Evolutionary conservation across 2,888 invertebrate genomes (phyloP).

Genomic region (Papilio demoleus): DNA sequence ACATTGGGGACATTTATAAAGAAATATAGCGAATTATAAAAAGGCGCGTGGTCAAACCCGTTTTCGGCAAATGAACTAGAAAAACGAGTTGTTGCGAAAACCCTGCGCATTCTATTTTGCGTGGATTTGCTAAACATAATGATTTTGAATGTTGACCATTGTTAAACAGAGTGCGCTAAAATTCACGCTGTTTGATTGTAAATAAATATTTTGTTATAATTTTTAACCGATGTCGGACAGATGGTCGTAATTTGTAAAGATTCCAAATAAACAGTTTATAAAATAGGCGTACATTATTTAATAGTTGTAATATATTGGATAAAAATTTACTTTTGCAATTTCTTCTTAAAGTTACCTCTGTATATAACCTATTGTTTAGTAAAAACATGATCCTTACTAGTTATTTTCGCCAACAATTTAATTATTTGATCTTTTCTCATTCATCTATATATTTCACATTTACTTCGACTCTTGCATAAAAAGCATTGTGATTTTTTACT

Average conservation of each 20-base stretch:
- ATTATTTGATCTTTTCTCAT: no score
- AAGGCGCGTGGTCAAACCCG: conserved; percentile 76
- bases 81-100: conserved; percentile 64
- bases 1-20: conserved; percentile 45
- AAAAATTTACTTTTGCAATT: no score
- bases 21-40: conserved; percentile 66
- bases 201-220: conserved; percentile 52
- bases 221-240: conserved; percentile 35
- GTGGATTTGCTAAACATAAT: conserved; percentile 72
- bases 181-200: conserved; percentile 63
- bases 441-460: no score
- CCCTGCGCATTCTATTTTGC: conserved; percentile 59
- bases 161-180: conserved; percentile 62
- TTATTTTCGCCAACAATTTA: no score
- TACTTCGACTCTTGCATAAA: no score
- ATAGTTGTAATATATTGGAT: not conserved
- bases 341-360: no score
- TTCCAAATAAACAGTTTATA: not conserved
- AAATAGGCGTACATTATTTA: not conserved
- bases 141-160: conserved; percentile 66
- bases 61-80: conserved; percentile 65
- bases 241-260: conserved; percentile 25
- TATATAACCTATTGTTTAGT: no score
- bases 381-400: no score
- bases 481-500: no score